These are phyloP conservation scores for Charadrius vociferus DNA, from an alignment of 2,113 vertebrate genomes.

Conservation along the genomic window DNA sequence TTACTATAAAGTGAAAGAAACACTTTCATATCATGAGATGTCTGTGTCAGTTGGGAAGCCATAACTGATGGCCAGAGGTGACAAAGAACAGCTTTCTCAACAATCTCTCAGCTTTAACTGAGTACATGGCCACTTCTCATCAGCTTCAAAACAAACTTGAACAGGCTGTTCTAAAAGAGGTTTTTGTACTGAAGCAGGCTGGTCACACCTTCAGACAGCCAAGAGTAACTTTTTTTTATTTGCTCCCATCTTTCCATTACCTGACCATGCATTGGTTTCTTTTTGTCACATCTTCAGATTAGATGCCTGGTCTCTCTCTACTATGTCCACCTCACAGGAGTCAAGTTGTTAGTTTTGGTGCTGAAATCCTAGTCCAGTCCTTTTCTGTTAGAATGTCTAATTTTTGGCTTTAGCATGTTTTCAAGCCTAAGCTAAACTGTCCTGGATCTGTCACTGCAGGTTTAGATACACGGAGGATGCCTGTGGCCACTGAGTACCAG, in stretches of 20 bases:
- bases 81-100: background rate
- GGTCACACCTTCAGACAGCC: background rate
- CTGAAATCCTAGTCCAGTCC: background rate
- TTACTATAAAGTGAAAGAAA: background rate
- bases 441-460: background rate
- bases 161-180: background rate
- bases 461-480: rapidly evolving
- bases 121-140: background rate
- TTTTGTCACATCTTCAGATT: background rate
- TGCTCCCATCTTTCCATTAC: background rate
- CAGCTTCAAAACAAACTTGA: background rate
- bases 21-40: background rate
- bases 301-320: background rate
- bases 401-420: background rate
- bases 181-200: background rate
- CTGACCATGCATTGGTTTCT: background rate
- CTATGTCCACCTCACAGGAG: background rate
- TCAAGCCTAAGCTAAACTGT: background rate
- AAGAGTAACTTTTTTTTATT: background rate
- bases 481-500: background rate
- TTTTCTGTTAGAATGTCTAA: background rate
- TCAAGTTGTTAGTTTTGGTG: background rate
- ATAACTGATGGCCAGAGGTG: background rate
- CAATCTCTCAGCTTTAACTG: background rate
- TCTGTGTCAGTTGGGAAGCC: background rate